phyloP scores from a whole-genome alignment of 1,140 invertebrate species.

The Lordiphosa stackelbergi region DNA sequence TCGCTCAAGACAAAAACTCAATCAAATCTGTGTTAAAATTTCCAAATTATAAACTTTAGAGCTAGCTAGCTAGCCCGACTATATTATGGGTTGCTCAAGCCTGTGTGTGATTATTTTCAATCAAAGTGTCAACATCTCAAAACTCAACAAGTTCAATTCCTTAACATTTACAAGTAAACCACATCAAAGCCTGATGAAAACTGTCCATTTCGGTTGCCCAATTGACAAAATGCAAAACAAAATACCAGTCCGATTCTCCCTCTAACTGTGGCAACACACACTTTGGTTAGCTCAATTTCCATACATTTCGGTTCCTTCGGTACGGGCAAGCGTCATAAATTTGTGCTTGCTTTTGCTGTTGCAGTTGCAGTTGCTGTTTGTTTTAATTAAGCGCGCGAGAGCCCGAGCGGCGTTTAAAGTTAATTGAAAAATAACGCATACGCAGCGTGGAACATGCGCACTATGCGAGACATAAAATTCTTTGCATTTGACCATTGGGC shows the following conservation, averaged over 20 bases:
- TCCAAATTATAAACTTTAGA: too few species aligned
- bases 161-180: neutral
- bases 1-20: too few species aligned
- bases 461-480: constrained; percentile 31
- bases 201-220: constrained; percentile 7
- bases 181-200: neutral
- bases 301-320: constrained; percentile 60
- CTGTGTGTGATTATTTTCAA: too few species aligned
- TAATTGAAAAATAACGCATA: constrained; percentile 47
- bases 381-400: constrained; percentile 11
- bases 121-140: constrained; percentile 7
- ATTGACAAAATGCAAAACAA: constrained; percentile 1
- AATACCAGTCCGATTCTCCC: too few species aligned
- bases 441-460: constrained; percentile 45
- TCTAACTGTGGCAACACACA: too few species aligned
- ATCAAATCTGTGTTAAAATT: too few species aligned
- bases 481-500: constrained; percentile 45
- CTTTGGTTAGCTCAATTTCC: constrained; percentile 8
- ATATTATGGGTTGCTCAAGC: too few species aligned
- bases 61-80: too few species aligned
- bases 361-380: constrained; percentile 11
- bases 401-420: neutral
- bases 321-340: constrained; percentile 44
- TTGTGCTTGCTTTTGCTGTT: constrained; percentile 6
- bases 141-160: constrained; percentile 11